A percentile compares a stretch with the other conserved stretches of the same genome.
These are phyloP conservation scores for Drosophila tropicalis DNA, from an alignment of 1,140 invertebrate genomes.

Conservation along the genomic window DNA sequence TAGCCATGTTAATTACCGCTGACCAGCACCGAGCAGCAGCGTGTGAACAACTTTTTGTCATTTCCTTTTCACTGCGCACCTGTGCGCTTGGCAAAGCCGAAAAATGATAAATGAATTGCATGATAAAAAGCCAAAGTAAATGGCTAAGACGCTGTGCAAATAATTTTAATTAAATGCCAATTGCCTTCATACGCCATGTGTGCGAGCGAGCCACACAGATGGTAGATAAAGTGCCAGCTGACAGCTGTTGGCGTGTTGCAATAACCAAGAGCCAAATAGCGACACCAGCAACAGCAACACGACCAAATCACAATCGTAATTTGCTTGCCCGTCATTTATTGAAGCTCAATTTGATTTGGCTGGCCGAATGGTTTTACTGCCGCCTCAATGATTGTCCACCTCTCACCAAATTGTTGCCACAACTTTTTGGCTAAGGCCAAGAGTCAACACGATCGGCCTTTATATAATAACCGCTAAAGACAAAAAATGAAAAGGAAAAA, in stretches of 20 bases:
- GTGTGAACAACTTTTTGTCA: conserved; percentile 53
- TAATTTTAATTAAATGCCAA: conserved; percentile 81
- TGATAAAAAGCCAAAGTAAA: conserved; percentile 50
- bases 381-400: conserved; percentile 46
- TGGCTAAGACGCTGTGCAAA: conserved; percentile 63
- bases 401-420: conserved; percentile 67
- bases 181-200: conserved; percentile 74
- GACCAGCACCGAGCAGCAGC: conserved; percentile 31
- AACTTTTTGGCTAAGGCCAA: conserved; percentile 61
- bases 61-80: conserved; percentile 59
- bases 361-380: conserved; percentile 25
- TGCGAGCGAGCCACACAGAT: conserved; percentile 34
- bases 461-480: conserved; percentile 1
- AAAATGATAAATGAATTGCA: conserved; percentile 60
- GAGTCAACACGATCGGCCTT: conserved; percentile 67
- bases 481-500: not conserved
- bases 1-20: conserved; percentile 63
- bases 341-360: conserved; percentile 70
- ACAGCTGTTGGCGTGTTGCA: conserved; percentile 77
- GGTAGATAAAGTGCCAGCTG: conserved; percentile 74
- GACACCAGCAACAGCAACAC: conserved; percentile 38
- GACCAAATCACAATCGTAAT: conserved; percentile 56
- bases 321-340: conserved; percentile 60
- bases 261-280: conserved; percentile 38
- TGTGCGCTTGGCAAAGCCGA: conserved; percentile 13